phyloP scores from a whole-genome alignment of 2,888 invertebrate genomes.

The Parochlus steinenii region DNA sequence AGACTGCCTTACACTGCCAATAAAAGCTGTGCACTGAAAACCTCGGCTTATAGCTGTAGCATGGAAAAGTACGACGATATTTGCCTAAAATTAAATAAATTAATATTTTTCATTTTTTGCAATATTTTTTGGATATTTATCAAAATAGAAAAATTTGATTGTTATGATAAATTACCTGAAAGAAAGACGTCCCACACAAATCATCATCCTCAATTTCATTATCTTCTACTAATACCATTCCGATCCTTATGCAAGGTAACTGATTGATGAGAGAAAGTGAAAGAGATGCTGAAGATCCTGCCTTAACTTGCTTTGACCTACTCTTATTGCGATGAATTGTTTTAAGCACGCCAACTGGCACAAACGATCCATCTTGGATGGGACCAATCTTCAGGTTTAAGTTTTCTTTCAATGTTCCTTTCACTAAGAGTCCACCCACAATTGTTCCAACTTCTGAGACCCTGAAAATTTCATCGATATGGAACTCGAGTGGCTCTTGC shows the following conservation, averaged over 20 bases:
- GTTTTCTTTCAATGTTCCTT: constrained; percentile 78
- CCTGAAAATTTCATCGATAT: constrained; percentile 87
- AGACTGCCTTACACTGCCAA: constrained; percentile 89
- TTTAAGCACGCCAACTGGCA: constrained; percentile 55
- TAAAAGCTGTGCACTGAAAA: constrained; percentile 85
- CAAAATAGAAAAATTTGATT: constrained; percentile 4
- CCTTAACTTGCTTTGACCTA: constrained; percentile 71
- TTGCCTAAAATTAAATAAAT: constrained; percentile 47
- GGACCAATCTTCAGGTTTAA: constrained; percentile 60
- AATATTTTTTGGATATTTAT: constrained; percentile 4
- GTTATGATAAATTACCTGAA: constrained; percentile 33
- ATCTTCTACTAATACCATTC: constrained; percentile 64
- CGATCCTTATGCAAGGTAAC: constrained; percentile 47
- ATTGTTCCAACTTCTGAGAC: constrained; percentile 71
- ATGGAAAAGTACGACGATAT: constrained; percentile 77
- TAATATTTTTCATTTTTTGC: constrained; percentile 15
- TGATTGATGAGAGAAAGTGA: constrained; percentile 33
- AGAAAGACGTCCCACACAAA: constrained; percentile 43
- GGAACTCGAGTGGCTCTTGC: constrained; percentile 65
- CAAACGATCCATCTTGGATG: constrained; percentile 60
- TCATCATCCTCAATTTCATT: constrained; percentile 28
- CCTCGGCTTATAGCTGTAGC: constrained; percentile 67
- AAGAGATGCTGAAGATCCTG: constrained; percentile 80
- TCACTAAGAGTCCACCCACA: constrained; percentile 67
- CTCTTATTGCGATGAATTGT: constrained; percentile 87